Evolutionary conservation across 2,113 vertebrate species (phyloP), one percentile per base, ranked within the genome.

Genomic region (Stomatorhinus ivindoensis): DNA sequence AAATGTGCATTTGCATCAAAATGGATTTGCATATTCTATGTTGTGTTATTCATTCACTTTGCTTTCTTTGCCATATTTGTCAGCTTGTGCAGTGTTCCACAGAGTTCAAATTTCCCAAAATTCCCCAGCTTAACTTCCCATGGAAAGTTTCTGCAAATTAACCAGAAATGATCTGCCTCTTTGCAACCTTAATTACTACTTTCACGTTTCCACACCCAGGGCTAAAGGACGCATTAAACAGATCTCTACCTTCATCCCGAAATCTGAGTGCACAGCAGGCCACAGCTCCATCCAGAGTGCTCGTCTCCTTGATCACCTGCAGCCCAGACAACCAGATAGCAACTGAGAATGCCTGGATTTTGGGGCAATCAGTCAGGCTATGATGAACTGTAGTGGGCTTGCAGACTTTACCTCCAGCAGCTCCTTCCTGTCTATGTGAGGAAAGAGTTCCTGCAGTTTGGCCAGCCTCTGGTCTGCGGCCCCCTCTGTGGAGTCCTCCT

Each of bases 281-380:
- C 90, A 95, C 90, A 51, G 95, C 94, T 93, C 95, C 96, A 91
- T 96, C 95, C 93, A 95, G 91, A 48, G 96, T 94, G 88, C 5
- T 87, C 2, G 95, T 92, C 42, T 96, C 95, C 50, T 95, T 92
- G 90, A 96, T 90, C 86, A 96, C 91, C 96, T 97, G 90, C 42
- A 3, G 88, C 21, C 21, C 90, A 87, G 42, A 65, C 55, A 87
- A 44, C 31, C 27, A 73, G 47, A 42, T 21, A 55, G 46, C 48
- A 51, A 80, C 15, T 47, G 39, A 88, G 61, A 65, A 76, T 50
- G 27, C 69, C 21, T 21, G 42, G 24, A 27, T 27, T 17, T 3
- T 19, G 10, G 13, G 24, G 50, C 15, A 87, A 55, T 50, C 17
- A 19, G 3, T 19, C 85, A 87, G 27, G 47, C n/a, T 39, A 11